Base-by-base conservation (phyloP, 2,888 invertebrate genomes). In the Lydus trimaculatus region DNA sequence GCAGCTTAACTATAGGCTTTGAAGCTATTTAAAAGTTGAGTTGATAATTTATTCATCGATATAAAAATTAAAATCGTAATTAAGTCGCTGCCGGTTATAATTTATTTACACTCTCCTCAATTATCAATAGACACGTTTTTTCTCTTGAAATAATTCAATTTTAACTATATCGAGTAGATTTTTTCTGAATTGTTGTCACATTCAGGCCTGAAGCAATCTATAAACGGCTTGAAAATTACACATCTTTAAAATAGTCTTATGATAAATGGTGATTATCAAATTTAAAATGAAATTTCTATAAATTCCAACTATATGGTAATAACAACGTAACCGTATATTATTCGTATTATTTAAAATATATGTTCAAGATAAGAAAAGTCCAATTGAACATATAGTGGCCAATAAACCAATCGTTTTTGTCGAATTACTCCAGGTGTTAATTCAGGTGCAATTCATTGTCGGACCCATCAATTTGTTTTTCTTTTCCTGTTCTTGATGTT, bases 341-440 rank as follows among this genome's bases (percentile, higher is more conserved):
- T 36, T 15, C 15, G 1, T 36, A 28, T 28, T 28, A 28, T 15
- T 15, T 36, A 3, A 17, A 43, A 43, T 43, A 43, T 17, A 43
- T 43, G 17, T 13, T 56, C 6, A 1, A 56, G 56, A 56, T 56
- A 56, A 25, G 56, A 56, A 56, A 48, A 48, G 20, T 20, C 20
- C 20, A 48, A 20, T 20, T 48, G 48, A 48, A 56, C 56, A 56
- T 56, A 25, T 56, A 25, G 56, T 25, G 56, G 25, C 25, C 56
- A 25, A 56, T 56, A 56, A 56, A 56, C 56, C 56, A 56, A 56
- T 56, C 28, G 28, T 56, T 56, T 56, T 56, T 56, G 28, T 56
- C 56, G 56, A 56, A 56, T 56, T 56, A 56, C 56, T 56, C 56
- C 56, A 56, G 56, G 56, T 56, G 56, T 56, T 56, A 56, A 56